Evolutionary conservation across 2,113 vertebrate species (phyloP), one percentile per base, ranked within the genome.

Genomic region (Microtus richardsoni): DNA sequence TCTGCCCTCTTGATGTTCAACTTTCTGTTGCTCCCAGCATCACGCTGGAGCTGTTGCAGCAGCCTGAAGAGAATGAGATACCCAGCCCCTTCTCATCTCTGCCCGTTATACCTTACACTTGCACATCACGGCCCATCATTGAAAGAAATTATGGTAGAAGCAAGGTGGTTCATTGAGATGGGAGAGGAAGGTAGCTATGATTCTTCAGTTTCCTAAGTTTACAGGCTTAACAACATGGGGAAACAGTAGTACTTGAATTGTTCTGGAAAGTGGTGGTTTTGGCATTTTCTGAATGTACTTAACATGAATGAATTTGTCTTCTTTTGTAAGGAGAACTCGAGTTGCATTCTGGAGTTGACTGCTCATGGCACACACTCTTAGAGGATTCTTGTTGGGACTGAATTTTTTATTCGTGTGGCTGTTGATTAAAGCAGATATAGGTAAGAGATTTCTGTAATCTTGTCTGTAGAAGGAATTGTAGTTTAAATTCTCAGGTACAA

Each of bases 371-470:
- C 73, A 14, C n/a, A 24, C 41, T 36, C 12, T 74, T 78, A 66
- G 71, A 88, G 36, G 22, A 54, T 96, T 58, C 39, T 70, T 19
- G 30, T 21, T 73, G 95, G 78, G 58, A 64, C 52, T 97, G 54
- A 58, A 39, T 60, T 89, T 93, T 73, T 41, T 95, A 28, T 74
- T 83, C 88, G 24, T 64, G 68, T 93, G 54, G 62, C 91, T 96
- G 58, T 30, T 94, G 60, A 85, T 88, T 88, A 83, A 91, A 83
- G 97, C 93, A 77, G 41, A 95, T 30, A 94, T 98, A 87, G 97
- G 97, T 98, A 96, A 97, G 97, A 64, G 78, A 36, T 87, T 91
- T 93, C 58, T 84, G 21, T 87, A 80, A 71, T 39, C 44, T 41
- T 52, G n/a, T 88, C 28, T 62, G 13, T 93, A 33, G 6, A 90